phyloP scores from a whole-genome alignment of 2,888 invertebrate genomes.

The Tenthredo amoena region DNA sequence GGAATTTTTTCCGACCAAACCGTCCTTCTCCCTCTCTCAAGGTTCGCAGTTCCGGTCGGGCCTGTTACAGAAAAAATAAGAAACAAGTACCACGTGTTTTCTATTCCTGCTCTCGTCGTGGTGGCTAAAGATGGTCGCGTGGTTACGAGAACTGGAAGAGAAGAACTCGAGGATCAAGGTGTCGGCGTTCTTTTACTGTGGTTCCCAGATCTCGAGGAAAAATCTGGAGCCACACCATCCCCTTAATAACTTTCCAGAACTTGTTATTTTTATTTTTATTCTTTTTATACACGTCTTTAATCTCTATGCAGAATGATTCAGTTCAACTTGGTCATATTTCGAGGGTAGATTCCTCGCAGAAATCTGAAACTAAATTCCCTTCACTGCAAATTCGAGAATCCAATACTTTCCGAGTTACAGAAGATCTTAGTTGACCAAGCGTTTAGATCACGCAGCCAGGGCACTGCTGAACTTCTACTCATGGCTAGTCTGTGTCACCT shows the following conservation, averaged over 20 bases:
- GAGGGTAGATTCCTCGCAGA: too few species aligned
- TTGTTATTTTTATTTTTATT: not conserved
- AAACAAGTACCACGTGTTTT: constrained; percentile 60
- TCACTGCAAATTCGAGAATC: too few species aligned
- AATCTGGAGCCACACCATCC: not conserved
- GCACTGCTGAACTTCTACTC: too few species aligned
- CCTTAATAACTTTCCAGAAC: not conserved
- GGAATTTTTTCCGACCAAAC: not conserved
- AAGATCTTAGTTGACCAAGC: too few species aligned
- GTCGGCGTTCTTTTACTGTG: constrained; percentile 59
- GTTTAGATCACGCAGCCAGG: too few species aligned
- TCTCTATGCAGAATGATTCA: too few species aligned
- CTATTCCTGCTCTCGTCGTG: constrained; percentile 62
- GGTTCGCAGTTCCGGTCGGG: constrained; percentile 62
- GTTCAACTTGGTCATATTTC: too few species aligned
- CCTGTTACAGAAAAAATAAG: constrained; percentile 57
- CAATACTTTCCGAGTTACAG: too few species aligned
- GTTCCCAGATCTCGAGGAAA: constrained; percentile 57
- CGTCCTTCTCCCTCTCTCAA: constrained; percentile 28
- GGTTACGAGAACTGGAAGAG: constrained; percentile 58
- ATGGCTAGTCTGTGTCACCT: too few species aligned
- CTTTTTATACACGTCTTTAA: not conserved
- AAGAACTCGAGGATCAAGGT: constrained; percentile 59
- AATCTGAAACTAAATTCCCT: too few species aligned
- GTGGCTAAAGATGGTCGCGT: constrained; percentile 59